These are phyloP conservation scores for Papilio protenor DNA, from an alignment of 2,888 invertebrate species.

Conservation along the genomic window DNA sequence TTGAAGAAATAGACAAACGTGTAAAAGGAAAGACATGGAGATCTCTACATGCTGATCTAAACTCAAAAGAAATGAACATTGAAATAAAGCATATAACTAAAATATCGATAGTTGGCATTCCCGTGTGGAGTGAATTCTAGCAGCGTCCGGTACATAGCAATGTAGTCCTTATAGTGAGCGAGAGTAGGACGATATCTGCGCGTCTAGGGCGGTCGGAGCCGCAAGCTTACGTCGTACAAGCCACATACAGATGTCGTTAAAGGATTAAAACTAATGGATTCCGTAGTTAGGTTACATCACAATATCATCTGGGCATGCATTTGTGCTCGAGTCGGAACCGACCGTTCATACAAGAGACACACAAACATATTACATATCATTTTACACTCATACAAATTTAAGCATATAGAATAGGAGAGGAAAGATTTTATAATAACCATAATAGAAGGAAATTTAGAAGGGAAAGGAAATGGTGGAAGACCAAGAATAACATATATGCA, in stretches of 20 bases:
- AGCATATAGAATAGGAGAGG: neutral
- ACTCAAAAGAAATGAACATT: neutral
- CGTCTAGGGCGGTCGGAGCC: conserved; percentile 50
- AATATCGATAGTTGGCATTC: neutral
- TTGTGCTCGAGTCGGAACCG: conserved; percentile 50
- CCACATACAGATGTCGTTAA: conserved; percentile 56
- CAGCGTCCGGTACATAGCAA: conserved; percentile 62
- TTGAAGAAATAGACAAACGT: neutral
- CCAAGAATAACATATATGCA: too few species aligned
- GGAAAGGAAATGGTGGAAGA: too few species aligned
- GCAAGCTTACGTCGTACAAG: conserved; percentile 62
- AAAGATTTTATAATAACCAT: too few species aligned
- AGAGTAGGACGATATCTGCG: conserved; percentile 58
- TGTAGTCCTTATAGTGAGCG: conserved; percentile 56
- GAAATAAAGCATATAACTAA: neutral
- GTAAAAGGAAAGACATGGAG: neutral
- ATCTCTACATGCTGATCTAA: neutral
- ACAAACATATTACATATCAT: neutral
- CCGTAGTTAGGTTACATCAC: conserved; percentile 47
- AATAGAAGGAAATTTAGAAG: too few species aligned
- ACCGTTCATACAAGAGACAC: conserved; percentile 7
- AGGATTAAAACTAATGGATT: conserved; percentile 48
- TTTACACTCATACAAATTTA: neutral
- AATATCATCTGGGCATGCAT: conserved; percentile 74
- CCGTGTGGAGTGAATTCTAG: conserved; percentile 45